These are phyloP conservation scores for Stercorarius parasiticus DNA, from an alignment of 2,113 vertebrate species.

Conservation along the genomic window DNA sequence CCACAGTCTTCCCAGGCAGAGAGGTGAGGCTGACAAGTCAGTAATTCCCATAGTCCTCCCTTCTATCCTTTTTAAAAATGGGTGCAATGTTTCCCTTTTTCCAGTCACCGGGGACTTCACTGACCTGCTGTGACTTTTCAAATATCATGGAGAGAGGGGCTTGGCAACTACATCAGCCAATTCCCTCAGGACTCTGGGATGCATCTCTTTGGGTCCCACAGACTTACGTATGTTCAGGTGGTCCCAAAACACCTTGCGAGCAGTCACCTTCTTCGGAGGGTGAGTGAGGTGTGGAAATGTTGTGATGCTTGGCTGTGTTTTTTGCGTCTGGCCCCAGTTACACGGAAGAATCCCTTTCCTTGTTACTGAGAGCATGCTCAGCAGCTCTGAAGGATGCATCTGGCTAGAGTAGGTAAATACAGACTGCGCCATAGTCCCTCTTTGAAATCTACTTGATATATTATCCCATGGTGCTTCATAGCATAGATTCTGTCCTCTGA, in stretches of 20 bases:
- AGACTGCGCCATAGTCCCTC: background rate
- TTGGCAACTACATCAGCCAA: background rate
- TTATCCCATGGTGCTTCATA: background rate
- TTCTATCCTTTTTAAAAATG: background rate
- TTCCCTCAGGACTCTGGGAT: background rate
- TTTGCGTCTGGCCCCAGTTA: background rate
- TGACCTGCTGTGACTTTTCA: background rate
- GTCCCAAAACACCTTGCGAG: background rate
- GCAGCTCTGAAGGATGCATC: background rate
- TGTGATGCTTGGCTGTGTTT: background rate
- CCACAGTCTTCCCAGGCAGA: background rate
- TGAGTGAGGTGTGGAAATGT: background rate
- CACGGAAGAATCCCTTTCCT: background rate
- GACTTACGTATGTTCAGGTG: accelerated
- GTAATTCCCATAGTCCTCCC: background rate
- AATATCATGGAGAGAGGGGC: background rate
- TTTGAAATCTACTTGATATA: background rate
- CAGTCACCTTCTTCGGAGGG: background rate
- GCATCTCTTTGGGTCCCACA: background rate
- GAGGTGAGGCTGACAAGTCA: background rate
- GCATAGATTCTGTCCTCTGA: background rate
- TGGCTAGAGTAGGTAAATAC: background rate
- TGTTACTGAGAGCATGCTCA: background rate
- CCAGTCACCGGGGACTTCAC: background rate
- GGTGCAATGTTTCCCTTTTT: background rate